Evolutionary conservation across 2,888 invertebrate genomes (phyloP), one percentile per base, ranked within the genome.

Genomic region (Meiosimyza platycephala): DNA sequence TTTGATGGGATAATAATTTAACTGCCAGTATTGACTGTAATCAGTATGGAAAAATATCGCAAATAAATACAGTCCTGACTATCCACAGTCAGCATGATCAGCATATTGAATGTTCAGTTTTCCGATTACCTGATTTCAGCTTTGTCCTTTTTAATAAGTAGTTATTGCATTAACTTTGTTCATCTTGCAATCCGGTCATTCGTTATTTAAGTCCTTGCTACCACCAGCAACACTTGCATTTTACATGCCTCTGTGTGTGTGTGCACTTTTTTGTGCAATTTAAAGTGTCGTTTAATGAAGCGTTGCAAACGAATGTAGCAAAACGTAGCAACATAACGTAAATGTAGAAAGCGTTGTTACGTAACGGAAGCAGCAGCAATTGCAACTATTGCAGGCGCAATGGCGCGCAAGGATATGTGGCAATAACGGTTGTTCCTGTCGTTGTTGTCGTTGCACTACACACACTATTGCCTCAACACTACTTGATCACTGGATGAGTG

Each of bases 241-340:
- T 6, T 9, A 40, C 9, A 9, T 2, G 1, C 2, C 1, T 9
- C 9, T 40, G 40, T 40, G 40, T 40, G 40, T 55, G 67, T 47
- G 16, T 33, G 51, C 15, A 3, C 18, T 28, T 22, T 52, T 65
- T 51, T 18, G 52, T 51, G 55, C 55, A 52, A 52, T 54, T 62
- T 70, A 40, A 70, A 70, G 70, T 63, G 70, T n/a, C 51, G 60
- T 54, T 70, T 70, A 52, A 70, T 70, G 70, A 70, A 63, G 63
- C 70, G 70, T 22, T 54, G 40, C 60, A 40, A 62, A 62, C 47
- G 60, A 62, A 62, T 68, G 68, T 47, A 33, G 66, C 59, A 50
- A 59, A 60, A 55, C 68, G 55, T 59, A 47, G 22, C 16, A 50
- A 51, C 69, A 28, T 28, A 50, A 59, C 60, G 28, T 33, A 33